Base-by-base conservation (phyloP, 2,797 vertebrate species). In the Acipenser transmontanus region DNA sequence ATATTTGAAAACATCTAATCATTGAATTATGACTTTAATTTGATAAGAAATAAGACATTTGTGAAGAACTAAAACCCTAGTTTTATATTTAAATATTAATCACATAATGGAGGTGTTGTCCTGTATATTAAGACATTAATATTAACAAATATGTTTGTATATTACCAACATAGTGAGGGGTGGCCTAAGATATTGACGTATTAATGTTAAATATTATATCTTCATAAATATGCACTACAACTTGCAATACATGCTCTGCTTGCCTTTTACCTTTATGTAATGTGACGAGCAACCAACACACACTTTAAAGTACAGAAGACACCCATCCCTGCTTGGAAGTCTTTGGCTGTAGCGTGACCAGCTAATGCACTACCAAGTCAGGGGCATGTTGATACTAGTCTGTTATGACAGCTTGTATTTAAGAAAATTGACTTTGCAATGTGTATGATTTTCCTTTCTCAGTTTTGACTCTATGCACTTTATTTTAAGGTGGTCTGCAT, bases 331-430 rank as follows among this genome's bases (percentile, higher is more conserved):
- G 34, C 34, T 67, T 10, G 12, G 49, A 57, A 60, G 59, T 59
- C 62, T 20, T 17, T 10, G 63, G 78, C 73, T 81, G 66, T 75
- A 67, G 71, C 0, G 0, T 76, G 78, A 78, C 80, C 72, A 50
- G 71, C 14, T 68, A 79, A 72, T 78, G 17, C 72, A 75, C 76
- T 73, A 60, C 66, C 78, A 65, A 71, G 64, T 69, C 34, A 34
- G 34, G 34, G 34, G 34, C 34, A 34, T 34, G 34, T 34, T 72
- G 74, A 72, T 73, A 76, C 74, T 81, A 71, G 76, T 71, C 83
- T 85, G 73, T 82, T 90, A 56, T 72, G 79, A 83, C 84, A 88
- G 83, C 73, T 86, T 81, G 78, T 83, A 86, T 34, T 34, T 34
- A 34, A 34, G 34, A 34, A 34, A 34, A 34, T 3, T 1, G 3